Percentiles rank a stretch among this genome's conserved stretches.
Conservation (phyloP, 2,113 vertebrate species). For the Leptocoma aspasia region DNA sequence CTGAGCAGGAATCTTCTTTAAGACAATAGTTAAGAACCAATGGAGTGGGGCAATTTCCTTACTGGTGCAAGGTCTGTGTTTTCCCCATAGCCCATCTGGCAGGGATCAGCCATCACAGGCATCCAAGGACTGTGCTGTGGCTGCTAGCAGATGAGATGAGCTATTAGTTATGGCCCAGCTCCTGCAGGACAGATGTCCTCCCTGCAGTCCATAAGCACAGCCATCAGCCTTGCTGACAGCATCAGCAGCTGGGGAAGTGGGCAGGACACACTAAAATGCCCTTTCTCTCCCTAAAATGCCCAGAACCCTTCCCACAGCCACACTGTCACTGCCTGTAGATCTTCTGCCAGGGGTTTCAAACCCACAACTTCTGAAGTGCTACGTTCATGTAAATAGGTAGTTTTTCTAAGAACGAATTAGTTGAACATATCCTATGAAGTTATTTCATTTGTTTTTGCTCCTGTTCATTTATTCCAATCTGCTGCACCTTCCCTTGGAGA, state of each 20-base stretch:
- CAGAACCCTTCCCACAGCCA: not conserved
- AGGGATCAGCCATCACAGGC: not conserved
- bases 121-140: not conserved
- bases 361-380: not conserved
- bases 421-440: conserved; percentile 35
- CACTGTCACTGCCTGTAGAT: not conserved
- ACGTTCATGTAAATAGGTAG: not conserved
- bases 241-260: not conserved
- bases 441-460: conserved; percentile 45
- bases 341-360: not conserved
- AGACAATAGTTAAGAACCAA: rapidly evolving
- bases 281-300: not conserved
- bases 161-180: not conserved
- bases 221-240: not conserved
- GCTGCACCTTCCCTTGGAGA: conserved; percentile 56
- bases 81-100: not conserved
- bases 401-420: conserved; percentile 23
- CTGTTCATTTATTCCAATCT: conserved; percentile 59
- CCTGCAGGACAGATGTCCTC: not conserved
- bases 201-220: not conserved
- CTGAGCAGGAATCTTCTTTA: not conserved
- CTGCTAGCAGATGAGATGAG: not conserved
- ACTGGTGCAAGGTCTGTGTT: not conserved
- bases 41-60: not conserved
- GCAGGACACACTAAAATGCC: not conserved